A percentile compares a stretch with the other conserved stretches of the same genome.
Conservation (phyloP, 2,888 invertebrate genomes). For the Tipula lateralis region DNA sequence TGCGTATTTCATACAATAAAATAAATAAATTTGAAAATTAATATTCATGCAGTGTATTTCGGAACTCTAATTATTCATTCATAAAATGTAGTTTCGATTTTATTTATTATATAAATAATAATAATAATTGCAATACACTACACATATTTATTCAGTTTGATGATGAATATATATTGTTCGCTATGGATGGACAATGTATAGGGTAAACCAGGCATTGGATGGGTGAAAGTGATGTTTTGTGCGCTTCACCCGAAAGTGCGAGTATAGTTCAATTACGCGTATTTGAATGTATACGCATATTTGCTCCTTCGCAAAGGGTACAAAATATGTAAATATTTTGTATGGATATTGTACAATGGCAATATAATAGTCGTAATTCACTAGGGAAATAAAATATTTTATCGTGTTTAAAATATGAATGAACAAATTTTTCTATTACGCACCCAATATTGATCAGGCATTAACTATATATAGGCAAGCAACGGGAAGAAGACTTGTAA, state of each 20-base stretch:
- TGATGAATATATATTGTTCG: not conserved
- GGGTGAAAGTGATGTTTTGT: not conserved
- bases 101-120: not conserved
- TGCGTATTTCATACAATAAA: not conserved
- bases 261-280: not conserved
- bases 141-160: not conserved
- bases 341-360: not conserved
- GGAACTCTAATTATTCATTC: not conserved
- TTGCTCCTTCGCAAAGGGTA: not conserved
- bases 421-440: not conserved
- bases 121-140: not conserved
- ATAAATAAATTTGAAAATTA: not conserved
- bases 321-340: not conserved
- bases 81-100: not conserved
- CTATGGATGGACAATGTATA: not conserved
- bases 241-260: not conserved
- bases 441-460: too few species aligned
- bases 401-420: constrained; percentile 11
- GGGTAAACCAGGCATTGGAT: not conserved
- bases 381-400: not conserved
- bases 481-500: not conserved
- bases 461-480: too few species aligned
- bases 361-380: not conserved
- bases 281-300: not conserved
- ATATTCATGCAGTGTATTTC: constrained; percentile 9